A percentile compares a stretch with the other conserved stretches of the same genome.
phyloP scores from a whole-genome alignment of 1,140 invertebrate species.

The Tetragonula clypearis region DNA sequence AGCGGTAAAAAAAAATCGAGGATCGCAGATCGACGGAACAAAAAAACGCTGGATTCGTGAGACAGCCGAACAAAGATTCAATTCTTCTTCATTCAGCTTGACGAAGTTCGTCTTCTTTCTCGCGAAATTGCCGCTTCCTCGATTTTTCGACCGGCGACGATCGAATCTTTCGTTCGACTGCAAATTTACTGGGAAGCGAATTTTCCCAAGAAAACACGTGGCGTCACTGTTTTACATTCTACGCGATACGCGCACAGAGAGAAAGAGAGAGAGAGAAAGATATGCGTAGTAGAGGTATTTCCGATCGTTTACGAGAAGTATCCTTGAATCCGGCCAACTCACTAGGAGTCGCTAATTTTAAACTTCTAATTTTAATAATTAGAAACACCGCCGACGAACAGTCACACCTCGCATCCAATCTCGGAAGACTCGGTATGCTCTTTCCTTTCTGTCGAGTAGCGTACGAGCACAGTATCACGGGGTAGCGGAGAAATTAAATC shows the following conservation, averaged over 20 bases:
- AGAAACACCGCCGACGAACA: slow-evolving; percentile 3
- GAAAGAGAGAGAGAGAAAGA: too few relatives aligned
- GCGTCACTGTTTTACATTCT: neutral
- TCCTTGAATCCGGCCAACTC: slow-evolving; percentile 34
- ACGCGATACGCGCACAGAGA: neutral
- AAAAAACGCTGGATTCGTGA: too few relatives aligned
- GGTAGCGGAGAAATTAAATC: too few relatives aligned
- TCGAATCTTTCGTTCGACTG: neutral
- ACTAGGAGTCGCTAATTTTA: neutral
- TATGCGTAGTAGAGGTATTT: slow-evolving; percentile 25
- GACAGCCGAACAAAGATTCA: too few relatives aligned
- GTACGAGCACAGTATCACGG: too few relatives aligned
- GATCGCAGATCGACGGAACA: too few relatives aligned
- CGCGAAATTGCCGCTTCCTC: too few relatives aligned
- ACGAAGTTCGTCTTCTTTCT: too few relatives aligned
- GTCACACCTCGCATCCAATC: neutral
- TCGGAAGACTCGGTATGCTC: neutral
- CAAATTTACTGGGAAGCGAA: neutral
- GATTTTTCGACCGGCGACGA: too few relatives aligned
- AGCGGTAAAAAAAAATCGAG: too few relatives aligned
- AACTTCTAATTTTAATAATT: slow-evolving; percentile 37
- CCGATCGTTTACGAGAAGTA: slow-evolving; percentile 31
- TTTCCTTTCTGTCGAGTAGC: neutral
- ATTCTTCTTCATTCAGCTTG: too few relatives aligned
- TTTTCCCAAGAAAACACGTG: too few relatives aligned